Conservation (phyloP, 2,888 invertebrate species). For the Orchestes rusci region DNA sequence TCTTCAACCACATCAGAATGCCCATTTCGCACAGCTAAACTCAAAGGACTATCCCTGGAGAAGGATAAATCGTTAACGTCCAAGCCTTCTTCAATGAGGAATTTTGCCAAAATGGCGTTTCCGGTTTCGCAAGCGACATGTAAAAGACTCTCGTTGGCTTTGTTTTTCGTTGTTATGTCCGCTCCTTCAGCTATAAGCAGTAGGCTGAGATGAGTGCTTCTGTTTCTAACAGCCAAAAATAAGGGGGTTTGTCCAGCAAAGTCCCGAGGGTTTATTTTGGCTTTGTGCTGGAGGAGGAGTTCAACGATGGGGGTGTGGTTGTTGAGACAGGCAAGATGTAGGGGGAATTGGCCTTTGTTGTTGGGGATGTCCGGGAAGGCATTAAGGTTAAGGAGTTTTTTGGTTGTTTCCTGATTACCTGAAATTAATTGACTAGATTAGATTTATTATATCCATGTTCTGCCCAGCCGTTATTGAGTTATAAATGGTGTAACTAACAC, state of each 20-base stretch:
- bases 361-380: conserved; percentile 27
- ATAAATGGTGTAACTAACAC: too few species aligned
- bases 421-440: too few species aligned
- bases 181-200: conserved; percentile 25
- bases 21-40: conserved; percentile 22
- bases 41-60: conserved; percentile 21
- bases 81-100: conserved; percentile 11
- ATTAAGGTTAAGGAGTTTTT: conserved; percentile 25
- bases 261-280: conserved; percentile 26
- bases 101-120: conserved; percentile 21
- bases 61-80: background rate
- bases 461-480: too few species aligned
- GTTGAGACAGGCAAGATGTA: conserved; percentile 28
- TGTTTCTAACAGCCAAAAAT: conserved; percentile 24
- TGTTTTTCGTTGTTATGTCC: conserved; percentile 23
- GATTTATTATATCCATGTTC: too few species aligned
- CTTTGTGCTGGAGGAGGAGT: conserved; percentile 24
- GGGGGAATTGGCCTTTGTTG: conserved; percentile 25
- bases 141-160: conserved; percentile 24
- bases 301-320: conserved; percentile 24
- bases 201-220: conserved; percentile 22
- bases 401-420: conserved; percentile 26
- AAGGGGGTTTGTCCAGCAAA: conserved; percentile 26
- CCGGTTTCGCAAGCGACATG: conserved; percentile 24
- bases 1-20: conserved; percentile 15